Evolutionary conservation across 2,888 invertebrate genomes (phyloP), one percentile per base, ranked within the genome.

Genomic region (Rhimphoctona megacephalus): DNA sequence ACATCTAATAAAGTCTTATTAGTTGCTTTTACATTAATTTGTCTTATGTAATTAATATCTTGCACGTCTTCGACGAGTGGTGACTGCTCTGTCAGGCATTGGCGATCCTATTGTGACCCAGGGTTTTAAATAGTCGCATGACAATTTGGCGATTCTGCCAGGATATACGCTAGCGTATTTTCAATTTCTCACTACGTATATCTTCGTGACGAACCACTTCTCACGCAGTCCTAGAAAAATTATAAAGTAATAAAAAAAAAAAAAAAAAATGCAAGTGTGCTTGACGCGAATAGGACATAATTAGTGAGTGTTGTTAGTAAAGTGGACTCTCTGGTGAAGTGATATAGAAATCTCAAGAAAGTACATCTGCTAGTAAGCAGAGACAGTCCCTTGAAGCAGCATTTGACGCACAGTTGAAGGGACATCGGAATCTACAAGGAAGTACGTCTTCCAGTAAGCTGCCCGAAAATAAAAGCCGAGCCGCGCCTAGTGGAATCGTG

Each of bases 21-120:
- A n/a, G n/a, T n/a, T n/a, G n/a, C n/a, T n/a, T n/a, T n/a, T n/a
- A n/a, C n/a, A n/a, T n/a, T n/a, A n/a, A n/a, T n/a, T n/a, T n/a
- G n/a, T n/a, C n/a, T n/a, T n/a, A n/a, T n/a, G n/a, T n/a, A n/a
- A n/a, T n/a, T n/a, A n/a, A n/a, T n/a, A n/a, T n/a, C n/a, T n/a
- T n/a, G n/a, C n/a, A n/a, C n/a, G n/a, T n/a, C n/a, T n/a, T n/a
- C n/a, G n/a, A n/a, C n/a, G 74, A 74, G 74, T 74, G 74, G 74
- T 74, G 74, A 74, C 74, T 74, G 74, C 74, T 74, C 57, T 74
- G 57, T 74, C 74, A 74, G 74, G 74, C 57, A 74, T 57, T 57
- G 74, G 74, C 74, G 74, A 72, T 72, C 72, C 52, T 33, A 19
- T 33, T 33, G n/a, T n/a, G n/a, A n/a, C n/a, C n/a, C n/a, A n/a